Evolutionary conservation across 2,797 vertebrate species (phyloP).

Genomic region (Diplodus puntazzo): DNA sequence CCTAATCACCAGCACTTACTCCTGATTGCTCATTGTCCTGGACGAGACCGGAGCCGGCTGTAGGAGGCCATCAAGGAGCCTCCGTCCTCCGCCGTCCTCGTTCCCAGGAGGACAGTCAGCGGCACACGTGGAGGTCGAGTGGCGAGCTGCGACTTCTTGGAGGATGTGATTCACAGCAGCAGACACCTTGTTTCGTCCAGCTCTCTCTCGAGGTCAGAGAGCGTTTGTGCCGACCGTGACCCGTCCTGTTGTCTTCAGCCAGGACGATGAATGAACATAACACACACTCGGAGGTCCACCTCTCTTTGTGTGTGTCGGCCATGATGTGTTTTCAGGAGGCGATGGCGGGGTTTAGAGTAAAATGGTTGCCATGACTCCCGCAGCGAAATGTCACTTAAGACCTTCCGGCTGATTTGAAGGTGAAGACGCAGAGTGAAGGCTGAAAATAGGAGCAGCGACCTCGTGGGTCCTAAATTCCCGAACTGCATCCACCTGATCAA

Average conservation of each 20-base stretch:
- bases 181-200: neutral
- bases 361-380: conserved; percentile 61
- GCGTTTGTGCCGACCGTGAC: conserved; percentile 48
- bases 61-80: conserved; percentile 68
- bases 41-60: conserved; percentile 48
- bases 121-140: conserved; percentile 74
- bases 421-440: neutral
- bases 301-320: conserved; percentile 35
- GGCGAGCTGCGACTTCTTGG: conserved; percentile 36
- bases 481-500: neutral
- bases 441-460: conserved; percentile 21
- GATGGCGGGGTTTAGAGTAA: conserved; percentile 32
- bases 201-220: conserved; percentile 43
- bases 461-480: neutral
- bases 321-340: conserved; percentile 41
- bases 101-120: conserved; percentile 43
- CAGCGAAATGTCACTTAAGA: conserved; percentile 46
- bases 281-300: conserved; percentile 17
- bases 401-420: conserved; percentile 21
- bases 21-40: conserved; percentile 80
- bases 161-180: conserved; percentile 35
- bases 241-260: conserved; percentile 10
- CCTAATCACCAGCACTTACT: conserved; percentile 73
- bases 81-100: conserved; percentile 37
- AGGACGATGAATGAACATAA: conserved; percentile 31